Evolutionary conservation across 35 echinoderm and acorn worm species (phyloP).

Genomic region (Nesometra sesokonis): DNA sequence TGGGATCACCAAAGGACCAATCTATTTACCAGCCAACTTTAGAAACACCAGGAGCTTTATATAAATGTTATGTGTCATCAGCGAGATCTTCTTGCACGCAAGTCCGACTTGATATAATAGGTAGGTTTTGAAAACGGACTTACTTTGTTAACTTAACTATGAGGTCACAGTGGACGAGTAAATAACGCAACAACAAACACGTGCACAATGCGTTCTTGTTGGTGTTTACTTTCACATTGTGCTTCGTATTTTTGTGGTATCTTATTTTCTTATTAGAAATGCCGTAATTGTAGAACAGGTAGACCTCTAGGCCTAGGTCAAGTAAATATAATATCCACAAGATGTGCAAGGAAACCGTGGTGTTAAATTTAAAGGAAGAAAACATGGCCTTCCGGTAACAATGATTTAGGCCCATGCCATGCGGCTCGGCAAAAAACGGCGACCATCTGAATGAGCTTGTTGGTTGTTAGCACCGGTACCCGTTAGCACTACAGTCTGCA

Average conservation of each 20-base stretch:
- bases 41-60: slow-evolving; percentile 55
- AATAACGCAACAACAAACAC: neutral
- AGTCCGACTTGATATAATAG: slow-evolving; percentile 62
- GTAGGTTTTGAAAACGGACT: slow-evolving; percentile 17
- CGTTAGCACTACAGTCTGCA: no score
- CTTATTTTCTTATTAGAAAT: neutral
- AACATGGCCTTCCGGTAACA: no score
- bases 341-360: no score
- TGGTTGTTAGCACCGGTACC: no score
- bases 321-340: no score
- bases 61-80: slow-evolving; percentile 32
- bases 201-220: neutral
- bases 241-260: neutral
- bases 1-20: slow-evolving; percentile 55
- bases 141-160: neutral
- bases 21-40: slow-evolving; percentile 40
- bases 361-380: no score
- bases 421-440: no score
- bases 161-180: neutral
- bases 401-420: no score
- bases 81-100: slow-evolving; percentile 26
- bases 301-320: no score
- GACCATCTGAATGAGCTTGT: no score
- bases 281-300: no score
- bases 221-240: neutral